Base-by-base conservation (phyloP, 2,888 invertebrate species). In the Epirrhoe tristata region DNA sequence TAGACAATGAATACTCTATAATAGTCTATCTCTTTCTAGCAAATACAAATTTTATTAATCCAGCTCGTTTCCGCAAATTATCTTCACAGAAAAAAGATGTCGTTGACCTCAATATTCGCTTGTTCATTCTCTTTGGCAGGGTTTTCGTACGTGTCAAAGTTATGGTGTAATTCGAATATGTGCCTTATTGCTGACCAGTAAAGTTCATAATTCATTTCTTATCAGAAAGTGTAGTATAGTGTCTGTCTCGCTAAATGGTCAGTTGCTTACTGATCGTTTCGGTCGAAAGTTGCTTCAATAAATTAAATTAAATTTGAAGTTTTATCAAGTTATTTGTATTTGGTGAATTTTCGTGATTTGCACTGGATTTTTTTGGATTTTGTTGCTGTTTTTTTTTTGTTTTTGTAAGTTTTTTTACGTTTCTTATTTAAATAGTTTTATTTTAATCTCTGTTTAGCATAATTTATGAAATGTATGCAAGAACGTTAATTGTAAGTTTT, bases 71-170 rank as follows among this genome's bases (percentile, higher is more conserved):
- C 77, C 78, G 82, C 86, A 78, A 84, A 84, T 88, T 85, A 82
- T 85, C 83, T 79, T 80, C 71, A 77, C 81, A 83, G 77, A 87
- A 91, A 90, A 90, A 90, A 87, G 88, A 88, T 90, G 93, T 90
- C 91, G 88, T 83, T 92, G 93, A 92, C 92, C 93, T 90, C 90
- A 89, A 89, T 91, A 86, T 61, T 55, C 58, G 68, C 61, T 63
- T 66, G 58, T 58, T 54, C 50, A 59, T 61, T 70, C 76, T 78
- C 69, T 78, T 74, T 63, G 79, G 81, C 79, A 79, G 70, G 71
- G 82, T 81, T 71, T 71, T 74, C 58, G 14, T 50, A 63, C 56
- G 56, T 59, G 59, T 59, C 43, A 52, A 46, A 8, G 4, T 31
- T 17, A 0, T 34, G 39, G 58, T 46, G 6, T 17, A 48, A 74